Base-by-base conservation (phyloP, 2,797 vertebrate genomes). In the Phaenicophaeus curvirostris region DNA sequence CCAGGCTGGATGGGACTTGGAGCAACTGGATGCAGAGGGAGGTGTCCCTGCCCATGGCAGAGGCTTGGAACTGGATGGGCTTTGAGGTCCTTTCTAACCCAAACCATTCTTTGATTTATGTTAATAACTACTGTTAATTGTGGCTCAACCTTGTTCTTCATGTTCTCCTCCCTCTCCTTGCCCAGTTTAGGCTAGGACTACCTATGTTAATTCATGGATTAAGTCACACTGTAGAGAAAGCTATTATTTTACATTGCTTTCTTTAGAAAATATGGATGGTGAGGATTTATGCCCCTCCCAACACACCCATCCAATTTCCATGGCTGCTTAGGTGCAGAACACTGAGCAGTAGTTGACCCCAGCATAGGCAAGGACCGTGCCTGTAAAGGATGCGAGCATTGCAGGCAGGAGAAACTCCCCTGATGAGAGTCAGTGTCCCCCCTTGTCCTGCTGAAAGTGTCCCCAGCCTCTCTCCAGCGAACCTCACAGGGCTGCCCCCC, bases 281-380 rank as follows among this genome's bases (percentile, higher is more conserved):
- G 41, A 15, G 53, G 35, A 30, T 17, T 54, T 11, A 18, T 27
- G 1, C 2, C 25, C 13, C 6, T 11, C 23, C 21, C 10, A 24
- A 37, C 23, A 50, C 20, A n/a, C 21, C 31, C 20, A 4, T 4
- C 17, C 4, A 4, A 54, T 41, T 46, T 30, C 42, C 53, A 4
- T 7, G 4, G 11, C 63, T 27, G 57, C 57, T 21, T 35, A 69
- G 46, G 50, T 15, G 58, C 69, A 9, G 35, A 39, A 33, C 23
- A 21, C 37, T 0, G 0, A 5, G n/a, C 67, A 20, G 24, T 37
- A 24, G 33, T 3, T 1, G 3, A 77, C 10, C 42, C 58, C 44
- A 3, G 20, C 6, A 48, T 44, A 53, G 67, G 41, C 57, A 35
- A 65, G 58, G 37, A 18, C 15, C 35, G 62, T 41, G 28, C n/a